These are phyloP conservation scores for Solea senegalensis DNA, from an alignment of 2,113 vertebrate genomes.

Conservation along the genomic window DNA sequence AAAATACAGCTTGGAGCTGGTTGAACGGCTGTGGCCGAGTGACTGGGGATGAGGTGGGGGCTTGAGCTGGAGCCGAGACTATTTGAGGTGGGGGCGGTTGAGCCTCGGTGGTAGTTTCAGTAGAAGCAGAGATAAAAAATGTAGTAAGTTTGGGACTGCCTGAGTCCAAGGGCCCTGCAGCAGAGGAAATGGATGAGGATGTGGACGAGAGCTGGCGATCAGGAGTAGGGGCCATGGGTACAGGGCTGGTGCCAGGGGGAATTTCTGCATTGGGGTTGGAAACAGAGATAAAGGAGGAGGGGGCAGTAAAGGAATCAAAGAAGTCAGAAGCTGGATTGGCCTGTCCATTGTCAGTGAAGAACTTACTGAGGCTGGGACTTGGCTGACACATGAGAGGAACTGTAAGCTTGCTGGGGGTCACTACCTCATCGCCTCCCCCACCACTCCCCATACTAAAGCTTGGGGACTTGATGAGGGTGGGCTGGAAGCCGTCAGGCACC, in stretches of 20 bases:
- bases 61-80: constrained; percentile 47
- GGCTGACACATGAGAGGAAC: constrained; percentile 90
- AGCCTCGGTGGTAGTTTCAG: constrained; percentile 43
- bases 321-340: constrained; percentile 91
- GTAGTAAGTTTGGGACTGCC: constrained; percentile 65
- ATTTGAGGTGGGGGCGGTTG: constrained; percentile 46
- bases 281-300: constrained; percentile 92
- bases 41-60: constrained; percentile 67
- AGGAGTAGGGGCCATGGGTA: constrained; percentile 59
- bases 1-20: constrained; percentile 93
- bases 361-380: constrained; percentile 97
- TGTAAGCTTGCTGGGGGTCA: constrained; percentile 81
- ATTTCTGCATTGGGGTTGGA: constrained; percentile 92
- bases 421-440: constrained; percentile 62
- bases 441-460: constrained; percentile 86
- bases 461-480: constrained; percentile 95
- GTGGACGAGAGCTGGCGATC: constrained; percentile 80
- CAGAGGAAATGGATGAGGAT: constrained; percentile 65
- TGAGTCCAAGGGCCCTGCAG: constrained; percentile 61
- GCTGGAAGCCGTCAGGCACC: constrained; percentile 90
- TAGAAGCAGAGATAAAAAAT: constrained; percentile 50
- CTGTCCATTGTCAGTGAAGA: constrained; percentile 87
- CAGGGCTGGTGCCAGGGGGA: constrained; percentile 61
- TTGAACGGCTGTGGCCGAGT: constrained; percentile 78
- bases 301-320: constrained; percentile 95